Evolutionary conservation across 1,140 invertebrate species (phyloP), one percentile per base, ranked within the genome.

Genomic region (Psix sp.): DNA sequence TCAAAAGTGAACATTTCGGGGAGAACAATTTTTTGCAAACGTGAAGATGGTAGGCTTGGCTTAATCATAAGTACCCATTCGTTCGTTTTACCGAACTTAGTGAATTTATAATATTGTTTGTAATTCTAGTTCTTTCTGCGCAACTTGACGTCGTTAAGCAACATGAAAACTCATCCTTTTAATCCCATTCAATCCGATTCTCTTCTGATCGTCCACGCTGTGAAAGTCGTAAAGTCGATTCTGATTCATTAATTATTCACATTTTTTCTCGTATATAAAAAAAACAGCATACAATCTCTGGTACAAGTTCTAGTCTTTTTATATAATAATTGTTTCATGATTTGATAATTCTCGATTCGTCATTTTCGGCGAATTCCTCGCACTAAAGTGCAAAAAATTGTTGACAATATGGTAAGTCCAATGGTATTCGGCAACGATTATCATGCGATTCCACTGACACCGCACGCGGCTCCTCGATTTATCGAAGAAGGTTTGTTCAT

Each of bases 381-480:
- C 4, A 24, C 11, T 3, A 6, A 17, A 24, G 18, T 1, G 24
- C 10, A 46, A 52, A 65, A 45, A 65, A 11, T 46, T 33, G 33
- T 26, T 59, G 40, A 42, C 17, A 40, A 56, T 17, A 49, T 0
- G n/a, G 14, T 43, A 36, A 2, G 26, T 43, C n/a, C n/a, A 72
- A 43, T 51, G 59, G 31, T 38, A 57, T 63, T 63, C 54, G 4
- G 67, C 51, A 51, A 57, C 68, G 54, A 66, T 68, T 56, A 62
- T 59, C 65, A 33, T 38, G 71, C 56, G 63, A 60, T 74, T 66
- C 48, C 56, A 48, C 54, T 51, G 60, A 46, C 48, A 33, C 49
- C 57, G 20, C 74, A 72, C 57, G 74, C 62, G 67, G 68, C 72
- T 62, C 68, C 70, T 70, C 65, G 59, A 59, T 73, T 77, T 62